These are phyloP conservation scores for Cheilinus undulatus DNA, from an alignment of 2,113 vertebrate genomes.

Conservation along the genomic window DNA sequence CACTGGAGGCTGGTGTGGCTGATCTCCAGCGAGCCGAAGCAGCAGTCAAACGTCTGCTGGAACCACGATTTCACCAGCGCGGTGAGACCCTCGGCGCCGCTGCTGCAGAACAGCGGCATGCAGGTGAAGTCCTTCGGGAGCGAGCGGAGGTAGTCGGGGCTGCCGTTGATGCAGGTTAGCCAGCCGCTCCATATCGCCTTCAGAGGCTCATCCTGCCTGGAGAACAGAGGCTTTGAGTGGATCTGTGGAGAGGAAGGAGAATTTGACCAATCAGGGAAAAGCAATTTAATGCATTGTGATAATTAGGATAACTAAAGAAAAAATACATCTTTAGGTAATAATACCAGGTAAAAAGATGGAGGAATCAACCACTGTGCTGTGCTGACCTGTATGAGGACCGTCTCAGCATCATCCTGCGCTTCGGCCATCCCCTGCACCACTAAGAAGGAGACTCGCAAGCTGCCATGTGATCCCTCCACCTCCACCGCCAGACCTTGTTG, in stretches of 20 bases:
- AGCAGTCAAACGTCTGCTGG: slow-evolving; percentile 91
- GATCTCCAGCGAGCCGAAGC: slow-evolving; percentile 86
- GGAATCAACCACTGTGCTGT: too few species aligned
- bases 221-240: slow-evolving; percentile 72
- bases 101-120: slow-evolving; percentile 89
- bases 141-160: slow-evolving; percentile 80
- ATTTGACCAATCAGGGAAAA: too few species aligned
- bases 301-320: too few species aligned
- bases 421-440: slow-evolving; percentile 83
- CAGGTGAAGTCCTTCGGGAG: slow-evolving; percentile 87
- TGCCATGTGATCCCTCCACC: slow-evolving; percentile 78
- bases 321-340: too few species aligned
- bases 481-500: slow-evolving; percentile 88
- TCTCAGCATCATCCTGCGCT: slow-evolving; percentile 81
- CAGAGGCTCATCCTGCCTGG: slow-evolving; percentile 68
- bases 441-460: slow-evolving; percentile 83
- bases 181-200: slow-evolving; percentile 90
- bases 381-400: slow-evolving; percentile 89
- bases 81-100: slow-evolving; percentile 84
- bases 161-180: slow-evolving; percentile 87
- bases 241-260: slow-evolving; percentile 79
- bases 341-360: too few species aligned
- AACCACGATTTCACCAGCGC: slow-evolving; percentile 90
- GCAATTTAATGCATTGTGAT: too few species aligned
- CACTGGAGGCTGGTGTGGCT: slow-evolving; percentile 89